These are phyloP conservation scores for Oikopleura vanhoeffeni DNA, from an alignment of 23 tunicate species.

Conservation along the genomic window DNA sequence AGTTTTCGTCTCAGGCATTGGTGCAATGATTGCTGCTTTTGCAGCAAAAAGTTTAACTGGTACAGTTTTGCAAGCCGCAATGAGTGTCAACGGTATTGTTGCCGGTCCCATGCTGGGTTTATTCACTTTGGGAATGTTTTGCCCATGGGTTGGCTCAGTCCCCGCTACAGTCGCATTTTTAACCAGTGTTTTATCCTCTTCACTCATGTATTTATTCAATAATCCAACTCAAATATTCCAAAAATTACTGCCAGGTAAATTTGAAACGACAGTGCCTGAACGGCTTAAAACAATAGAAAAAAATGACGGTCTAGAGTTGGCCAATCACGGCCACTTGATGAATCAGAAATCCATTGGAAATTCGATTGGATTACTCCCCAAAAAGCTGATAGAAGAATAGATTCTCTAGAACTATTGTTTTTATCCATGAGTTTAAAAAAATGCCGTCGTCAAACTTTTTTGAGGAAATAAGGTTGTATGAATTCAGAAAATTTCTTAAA, in stretches of 20 bases:
- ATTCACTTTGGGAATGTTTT: conserved; percentile 2
- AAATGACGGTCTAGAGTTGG: no score
- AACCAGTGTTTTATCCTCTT: background rate
- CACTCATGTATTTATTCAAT: background rate
- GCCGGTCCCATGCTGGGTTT: conserved; percentile 1
- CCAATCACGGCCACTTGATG: no score
- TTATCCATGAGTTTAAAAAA: no score
- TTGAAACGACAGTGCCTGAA: no score
- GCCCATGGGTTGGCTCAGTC: background rate
- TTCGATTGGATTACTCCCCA: no score
- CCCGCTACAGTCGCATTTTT: background rate
- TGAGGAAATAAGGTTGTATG: no score
- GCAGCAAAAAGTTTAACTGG: background rate
- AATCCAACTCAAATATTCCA: background rate
- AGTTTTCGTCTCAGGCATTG: background rate
- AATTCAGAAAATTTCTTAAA: no score
- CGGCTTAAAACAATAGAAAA: no score
- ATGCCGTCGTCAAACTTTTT: no score
- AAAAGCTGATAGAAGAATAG: no score
- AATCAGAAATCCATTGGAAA: no score
- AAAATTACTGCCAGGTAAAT: background rate
- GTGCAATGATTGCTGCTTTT: background rate
- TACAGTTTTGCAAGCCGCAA: background rate
- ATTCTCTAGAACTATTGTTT: no score
- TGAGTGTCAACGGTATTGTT: conserved; percentile 13